phyloP scores from a whole-genome alignment of 2,797 vertebrate species.

The Kryptopterus vitreolus region DNA sequence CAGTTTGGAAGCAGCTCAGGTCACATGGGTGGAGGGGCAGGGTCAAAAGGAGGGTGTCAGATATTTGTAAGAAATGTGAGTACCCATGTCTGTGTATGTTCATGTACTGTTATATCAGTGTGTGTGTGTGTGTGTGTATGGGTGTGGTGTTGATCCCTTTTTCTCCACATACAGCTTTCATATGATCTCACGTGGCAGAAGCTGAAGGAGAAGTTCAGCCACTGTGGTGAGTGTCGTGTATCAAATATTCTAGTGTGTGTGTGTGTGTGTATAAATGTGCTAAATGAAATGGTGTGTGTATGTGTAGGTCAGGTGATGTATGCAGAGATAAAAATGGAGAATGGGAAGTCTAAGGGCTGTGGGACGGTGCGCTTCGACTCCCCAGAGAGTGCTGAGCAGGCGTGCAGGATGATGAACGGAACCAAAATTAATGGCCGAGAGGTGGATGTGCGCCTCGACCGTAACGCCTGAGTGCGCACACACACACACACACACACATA shows the following conservation, averaged over 20 bases:
- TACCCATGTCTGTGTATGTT: conserved; percentile 17
- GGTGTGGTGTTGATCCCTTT: conserved; percentile 43
- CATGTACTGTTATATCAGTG: background rate
- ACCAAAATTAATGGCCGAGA: conserved; percentile 97
- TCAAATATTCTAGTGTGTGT: too few species aligned
- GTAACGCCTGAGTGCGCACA: conserved; percentile 80
- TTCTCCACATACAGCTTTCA: conserved; percentile 84
- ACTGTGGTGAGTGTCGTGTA: conserved; percentile 84
- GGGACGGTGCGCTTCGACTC: conserved; percentile 95
- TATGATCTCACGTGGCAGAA: conserved; percentile 99
- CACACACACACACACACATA: conserved; percentile 55
- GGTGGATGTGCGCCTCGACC: conserved; percentile 96
- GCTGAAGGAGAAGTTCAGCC: conserved; percentile 96
- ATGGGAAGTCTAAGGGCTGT: conserved; percentile 96
- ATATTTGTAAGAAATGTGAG: conserved; percentile 99
- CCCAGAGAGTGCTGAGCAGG: conserved; percentile 92
- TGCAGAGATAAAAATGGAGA: conserved; percentile 99
- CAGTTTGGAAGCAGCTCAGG: conserved; percentile 77
- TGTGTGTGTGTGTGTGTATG: background rate
- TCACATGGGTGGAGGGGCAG: conserved; percentile 81
- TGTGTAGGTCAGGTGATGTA: conserved; percentile 94
- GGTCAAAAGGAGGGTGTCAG: conserved; percentile 91
- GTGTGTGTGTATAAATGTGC: background rate
- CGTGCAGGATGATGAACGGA: conserved; percentile 97
- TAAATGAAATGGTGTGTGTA: too few species aligned